Base-by-base conservation (phyloP, 1,140 invertebrate species). In the Magallana angulata region DNA sequence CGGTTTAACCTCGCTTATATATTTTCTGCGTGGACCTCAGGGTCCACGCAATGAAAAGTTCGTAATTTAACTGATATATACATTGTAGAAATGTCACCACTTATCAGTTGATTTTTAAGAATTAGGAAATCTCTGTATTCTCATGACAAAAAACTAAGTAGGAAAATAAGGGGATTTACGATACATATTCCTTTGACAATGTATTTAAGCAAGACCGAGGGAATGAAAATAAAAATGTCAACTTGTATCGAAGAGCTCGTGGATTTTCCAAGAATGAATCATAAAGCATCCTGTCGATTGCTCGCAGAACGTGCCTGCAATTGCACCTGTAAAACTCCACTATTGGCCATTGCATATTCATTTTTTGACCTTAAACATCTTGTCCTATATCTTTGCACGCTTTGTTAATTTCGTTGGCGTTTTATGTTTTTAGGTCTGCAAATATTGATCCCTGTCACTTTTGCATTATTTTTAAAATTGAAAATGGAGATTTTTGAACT, bases 221-320 rank as follows among this genome's bases (percentile, higher is more conserved):
- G 36, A 48, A 48, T 48, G 36, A 48, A 48, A 48, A 48, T 48
- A 48, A 48, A 48, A 48, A 48, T 48, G 36, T 48, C 68, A 11
- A 30, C 9, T 30, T 76, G 24, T 76, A 76, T 36, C 36, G 68
- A 24, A 76, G 36, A 36, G 9, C 7, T 2, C 24, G 68, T 12
- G 68, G 68, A 30, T 76, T 76, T 30, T 36, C 68, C 68, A 76
- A 30, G 68, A 76, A 9, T 76, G 68, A 24, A 30, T 30, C 18
- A 76, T 76, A 36, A 76, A 76, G 36, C 68, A 76, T 76, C 68
- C 68, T 76, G 68, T 76, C 48, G 12, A 30, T 30, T 76, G 68
- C 24, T 11, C 7, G 24, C 24, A 18, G 18, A 30, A 76, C 24
- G 24, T 76, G 24, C 12, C 68, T 30, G 24, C 18, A 48, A 30